Evolutionary conservation across 2,888 invertebrate genomes (phyloP), one percentile per base, ranked within the genome.

Genomic region (Aphidoletes aphidimyza): DNA sequence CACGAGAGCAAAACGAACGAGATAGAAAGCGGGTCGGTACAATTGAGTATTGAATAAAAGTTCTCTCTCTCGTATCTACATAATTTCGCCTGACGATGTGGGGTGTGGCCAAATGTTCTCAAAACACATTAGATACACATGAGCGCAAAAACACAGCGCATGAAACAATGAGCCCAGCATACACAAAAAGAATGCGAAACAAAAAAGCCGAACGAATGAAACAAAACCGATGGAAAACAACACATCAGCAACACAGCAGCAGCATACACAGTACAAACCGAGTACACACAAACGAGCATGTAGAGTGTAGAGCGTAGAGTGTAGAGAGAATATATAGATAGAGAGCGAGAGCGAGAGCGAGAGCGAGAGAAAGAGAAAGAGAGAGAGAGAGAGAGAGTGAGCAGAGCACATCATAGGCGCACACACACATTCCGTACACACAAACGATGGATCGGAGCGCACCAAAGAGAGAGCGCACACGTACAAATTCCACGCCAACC

Each of bases 71-170:
- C 69, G 17, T 69, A 69, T 69, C 69, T 69, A 69, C 69, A 69
- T 69, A 69, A 69, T 69, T 69, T 69, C n/a, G 69, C 69, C 34
- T 69, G 69, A 14, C 30, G n/a, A n/a, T 69, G 69, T 69, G 69
- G 69, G 69, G 69, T 69, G 69, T 69, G 69, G 69, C 69, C 69
- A 69, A 69, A 69, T 69, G 17, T 69, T 69, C 69, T 69, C 69
- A 69, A 69, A 69, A 69, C 69, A 69, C 69, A 69, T 69, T 69
- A 69, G 69, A 69, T 69, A 69, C 69, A 69, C 69, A 69, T 69
- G 69, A 69, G 69, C 69, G 30, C 30, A 69, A 69, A 69, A 69
- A 69, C 69, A 69, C 69, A 69, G 69, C 69, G 69, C 69, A 69
- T 69, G 69, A 69, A 69, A 69, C 69, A 69, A 69, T 69, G 69